Base-by-base conservation (phyloP, 1,140 invertebrate species). In the Hetaerina americana region DNA sequence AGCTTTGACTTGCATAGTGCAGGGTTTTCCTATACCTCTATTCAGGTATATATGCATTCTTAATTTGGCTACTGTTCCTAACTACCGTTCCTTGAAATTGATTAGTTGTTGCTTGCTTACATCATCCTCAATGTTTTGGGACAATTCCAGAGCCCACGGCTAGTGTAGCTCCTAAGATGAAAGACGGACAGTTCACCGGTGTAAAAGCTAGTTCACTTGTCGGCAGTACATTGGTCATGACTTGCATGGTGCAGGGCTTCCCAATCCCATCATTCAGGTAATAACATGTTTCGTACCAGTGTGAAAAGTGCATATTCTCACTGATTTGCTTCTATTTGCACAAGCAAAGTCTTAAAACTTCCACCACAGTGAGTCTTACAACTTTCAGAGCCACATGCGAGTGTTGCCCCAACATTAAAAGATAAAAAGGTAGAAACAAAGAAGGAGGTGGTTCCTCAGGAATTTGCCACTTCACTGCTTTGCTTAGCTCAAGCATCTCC, bases 401-500 rank as follows among this genome's bases (percentile, higher is more conserved):
- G 68, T 69, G 31, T 73, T 66, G 70, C 15, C 70, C 74, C n/a
- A 69, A 73, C 26, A 66, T 66, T 27, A 40, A 73, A 24, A 15
- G 26, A 27, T 70, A 67, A 8, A 69, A 73, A 75, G 66, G 69
- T 66, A 12, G 74, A 28, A 69, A 72, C 66, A 68, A 70, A 57
- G 71, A 73, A 57, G 70, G 66, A 70, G 31, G 67, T 40, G 15
- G 24, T 72, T 22, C 15, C 24, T 40, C 29, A 31, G 22, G n/a
- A 69, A 0, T 68, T 26, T 8, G 66, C 68, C 15, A 49, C 67
- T 5, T 66, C 72, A 27, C 66, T 87, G 76, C 79, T 87, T 40
- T 88, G 87, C 77, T 82, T 86, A 72, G 84, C 84, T 71, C 86
- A 87, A 82, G 83, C 83, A 29, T 86, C 85, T 82, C 74, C 74